A percentile compares a stretch with the other conserved stretches of the same genome.
Conservation (phyloP, 2,888 invertebrate species). For the Lutraria lutraria region DNA sequence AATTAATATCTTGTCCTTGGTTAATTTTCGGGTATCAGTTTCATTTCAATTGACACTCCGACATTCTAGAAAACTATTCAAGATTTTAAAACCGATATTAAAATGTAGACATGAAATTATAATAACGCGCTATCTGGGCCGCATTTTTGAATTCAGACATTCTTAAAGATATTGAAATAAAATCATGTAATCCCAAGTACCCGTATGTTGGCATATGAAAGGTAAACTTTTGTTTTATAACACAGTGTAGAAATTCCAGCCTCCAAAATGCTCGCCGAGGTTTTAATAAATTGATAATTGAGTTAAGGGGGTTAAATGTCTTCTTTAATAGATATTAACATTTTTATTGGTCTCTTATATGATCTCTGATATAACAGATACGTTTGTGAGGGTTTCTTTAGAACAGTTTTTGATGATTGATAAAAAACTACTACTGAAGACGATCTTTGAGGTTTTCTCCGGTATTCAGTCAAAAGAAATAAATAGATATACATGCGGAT, state of each 20-base stretch:
- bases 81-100: not conserved
- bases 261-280: not conserved
- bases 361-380: constrained; percentile 12
- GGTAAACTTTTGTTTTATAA: not conserved
- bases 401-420: not conserved
- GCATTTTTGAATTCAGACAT: no score
- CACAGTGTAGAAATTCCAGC: not conserved
- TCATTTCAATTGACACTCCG: not conserved
- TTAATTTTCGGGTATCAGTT: constrained; percentile 3
- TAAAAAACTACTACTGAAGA: not conserved
- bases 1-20: not conserved
- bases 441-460: not conserved
- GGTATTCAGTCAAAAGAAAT: not conserved
- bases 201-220: no score
- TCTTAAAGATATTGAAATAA: no score
- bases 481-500: not conserved
- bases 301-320: not conserved
- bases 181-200: no score
- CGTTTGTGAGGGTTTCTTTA: not conserved
- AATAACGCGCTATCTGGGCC: not conserved
- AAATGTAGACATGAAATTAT: not conserved
- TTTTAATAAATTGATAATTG: constrained; percentile 3
- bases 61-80: not conserved
- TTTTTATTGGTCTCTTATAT: constrained; percentile 12
- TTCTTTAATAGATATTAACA: not conserved